A percentile compares a stretch with the other conserved stretches of the same genome.
phyloP scores from a whole-genome alignment of 2,797 vertebrate genomes.

The Eutrigla gurnardus region DNA sequence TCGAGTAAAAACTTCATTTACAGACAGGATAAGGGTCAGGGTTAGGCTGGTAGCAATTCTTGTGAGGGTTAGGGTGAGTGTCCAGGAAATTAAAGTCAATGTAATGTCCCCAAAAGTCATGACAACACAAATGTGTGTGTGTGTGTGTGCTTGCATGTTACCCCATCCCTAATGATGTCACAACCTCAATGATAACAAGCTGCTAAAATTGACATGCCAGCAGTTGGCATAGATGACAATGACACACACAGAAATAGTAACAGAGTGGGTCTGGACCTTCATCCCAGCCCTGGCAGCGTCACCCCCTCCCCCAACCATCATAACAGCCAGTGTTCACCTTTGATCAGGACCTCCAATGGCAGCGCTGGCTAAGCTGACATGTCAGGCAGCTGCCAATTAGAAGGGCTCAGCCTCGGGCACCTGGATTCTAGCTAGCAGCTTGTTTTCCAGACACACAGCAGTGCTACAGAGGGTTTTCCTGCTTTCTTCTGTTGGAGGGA shows the following conservation, averaged over 20 bases:
- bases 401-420: slow-evolving; percentile 74
- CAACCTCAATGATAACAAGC: slow-evolving; percentile 57
- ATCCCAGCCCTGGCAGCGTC: slow-evolving; percentile 12
- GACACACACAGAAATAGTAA: slow-evolving; percentile 3
- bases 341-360: slow-evolving; percentile 74
- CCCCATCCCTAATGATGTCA: slow-evolving; percentile 57
- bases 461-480: slow-evolving; percentile 26
- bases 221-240: slow-evolving; percentile 49
- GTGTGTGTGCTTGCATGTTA: too few relatives aligned
- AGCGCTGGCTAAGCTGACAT: slow-evolving; percentile 68
- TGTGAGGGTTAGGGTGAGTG: too few relatives aligned
- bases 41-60: too few relatives aligned
- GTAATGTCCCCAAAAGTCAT: too few relatives aligned
- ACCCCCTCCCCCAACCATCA: slow-evolving; percentile 11
- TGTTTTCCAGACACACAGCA: slow-evolving; percentile 37
- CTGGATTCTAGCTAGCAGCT: slow-evolving; percentile 50
- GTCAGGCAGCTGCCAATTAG: slow-evolving; percentile 83
- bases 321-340: slow-evolving; percentile 65
- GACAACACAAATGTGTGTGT: too few relatives aligned
- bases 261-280: slow-evolving; percentile 46
- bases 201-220: slow-evolving; percentile 53
- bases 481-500: slow-evolving; percentile 29
- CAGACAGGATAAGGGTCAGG: too few relatives aligned
- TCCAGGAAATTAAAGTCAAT: too few relatives aligned
- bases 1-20: too few relatives aligned